phyloP scores from a whole-genome alignment of 2,113 vertebrate genomes.

The Syngnathus scovelli region DNA sequence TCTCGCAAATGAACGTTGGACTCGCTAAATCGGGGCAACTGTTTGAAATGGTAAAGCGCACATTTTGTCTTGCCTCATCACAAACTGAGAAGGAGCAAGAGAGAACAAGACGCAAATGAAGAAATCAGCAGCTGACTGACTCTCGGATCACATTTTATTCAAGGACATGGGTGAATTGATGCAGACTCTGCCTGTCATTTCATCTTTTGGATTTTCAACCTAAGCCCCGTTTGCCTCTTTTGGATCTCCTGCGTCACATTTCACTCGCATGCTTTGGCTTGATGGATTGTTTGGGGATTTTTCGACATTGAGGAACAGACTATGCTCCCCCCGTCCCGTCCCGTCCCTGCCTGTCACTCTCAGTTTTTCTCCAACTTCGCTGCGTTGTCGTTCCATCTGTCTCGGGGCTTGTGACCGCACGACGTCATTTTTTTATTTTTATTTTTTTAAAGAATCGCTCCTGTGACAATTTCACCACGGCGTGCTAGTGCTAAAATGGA shows the following conservation, averaged over 20 bases:
- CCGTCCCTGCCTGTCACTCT: background rate
- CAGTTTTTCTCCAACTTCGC: background rate
- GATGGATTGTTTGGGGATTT: background rate
- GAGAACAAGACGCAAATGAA: background rate
- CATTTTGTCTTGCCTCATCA: too few relatives aligned
- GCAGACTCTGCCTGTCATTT: background rate
- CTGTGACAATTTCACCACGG: background rate
- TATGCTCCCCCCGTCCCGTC: background rate
- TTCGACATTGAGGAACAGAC: slow-evolving; percentile 5
- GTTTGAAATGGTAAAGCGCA: too few relatives aligned
- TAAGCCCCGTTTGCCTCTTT: background rate
- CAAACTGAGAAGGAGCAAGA: too few relatives aligned
- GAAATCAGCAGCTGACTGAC: background rate
- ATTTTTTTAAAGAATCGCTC: background rate
- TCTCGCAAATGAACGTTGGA: slow-evolving; percentile 12
- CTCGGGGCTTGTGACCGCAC: too few relatives aligned
- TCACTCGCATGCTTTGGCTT: background rate
- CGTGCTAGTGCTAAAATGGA: background rate
- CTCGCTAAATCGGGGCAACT: background rate
- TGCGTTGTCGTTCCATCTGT: background rate
- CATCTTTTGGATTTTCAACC: background rate
- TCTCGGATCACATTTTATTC: background rate
- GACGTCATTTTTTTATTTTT: background rate
- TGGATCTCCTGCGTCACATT: background rate
- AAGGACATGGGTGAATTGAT: background rate